Evolutionary conservation across 2,888 invertebrate genomes (phyloP).

Genomic region (Trissolcus brochymenae): DNA sequence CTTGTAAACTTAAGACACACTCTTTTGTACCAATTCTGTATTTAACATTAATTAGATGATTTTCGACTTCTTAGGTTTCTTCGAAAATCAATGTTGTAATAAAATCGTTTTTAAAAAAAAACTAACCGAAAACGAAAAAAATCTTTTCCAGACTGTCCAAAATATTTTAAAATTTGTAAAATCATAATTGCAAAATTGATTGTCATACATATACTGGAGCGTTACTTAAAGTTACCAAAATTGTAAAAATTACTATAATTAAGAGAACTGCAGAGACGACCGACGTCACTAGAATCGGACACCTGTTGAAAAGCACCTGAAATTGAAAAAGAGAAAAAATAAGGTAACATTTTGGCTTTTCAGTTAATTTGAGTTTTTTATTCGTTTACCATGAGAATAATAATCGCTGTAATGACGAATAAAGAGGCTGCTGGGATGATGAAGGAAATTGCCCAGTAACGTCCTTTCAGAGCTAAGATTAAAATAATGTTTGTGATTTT

Average conservation of each 20-base stretch:
- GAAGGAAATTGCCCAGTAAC: slow-evolving; percentile 67
- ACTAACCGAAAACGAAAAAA: too few species aligned
- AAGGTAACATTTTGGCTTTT: too few species aligned
- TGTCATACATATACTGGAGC: slow-evolving; percentile 64
- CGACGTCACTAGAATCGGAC: slow-evolving; percentile 76
- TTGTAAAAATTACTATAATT: slow-evolving; percentile 75
- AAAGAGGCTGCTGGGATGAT: slow-evolving; percentile 68
- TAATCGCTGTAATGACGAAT: slow-evolving; percentile 65
- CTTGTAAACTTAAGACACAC: slow-evolving; percentile 7
- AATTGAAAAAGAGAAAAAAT: slow-evolving; percentile 51
- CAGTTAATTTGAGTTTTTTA: neutral
- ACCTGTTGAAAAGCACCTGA: slow-evolving; percentile 76
- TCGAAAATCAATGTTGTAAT: too few species aligned
- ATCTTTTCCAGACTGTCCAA: too few species aligned
- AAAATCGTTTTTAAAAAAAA: too few species aligned
- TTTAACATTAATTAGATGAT: neutral
- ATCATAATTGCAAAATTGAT: neutral
- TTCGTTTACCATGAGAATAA: slow-evolving; percentile 68
- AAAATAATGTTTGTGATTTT: neutral
- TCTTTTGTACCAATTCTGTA: neutral
- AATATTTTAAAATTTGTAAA: neutral
- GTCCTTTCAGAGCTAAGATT: slow-evolving; percentile 63
- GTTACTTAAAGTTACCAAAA: slow-evolving; percentile 67
- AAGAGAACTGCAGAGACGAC: slow-evolving; percentile 76
- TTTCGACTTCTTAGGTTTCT: neutral